Percentiles rank a stretch among this genome's conserved stretches.
phyloP scores from a whole-genome alignment of 2,888 invertebrate genomes.

The Sipha maydis region DNA sequence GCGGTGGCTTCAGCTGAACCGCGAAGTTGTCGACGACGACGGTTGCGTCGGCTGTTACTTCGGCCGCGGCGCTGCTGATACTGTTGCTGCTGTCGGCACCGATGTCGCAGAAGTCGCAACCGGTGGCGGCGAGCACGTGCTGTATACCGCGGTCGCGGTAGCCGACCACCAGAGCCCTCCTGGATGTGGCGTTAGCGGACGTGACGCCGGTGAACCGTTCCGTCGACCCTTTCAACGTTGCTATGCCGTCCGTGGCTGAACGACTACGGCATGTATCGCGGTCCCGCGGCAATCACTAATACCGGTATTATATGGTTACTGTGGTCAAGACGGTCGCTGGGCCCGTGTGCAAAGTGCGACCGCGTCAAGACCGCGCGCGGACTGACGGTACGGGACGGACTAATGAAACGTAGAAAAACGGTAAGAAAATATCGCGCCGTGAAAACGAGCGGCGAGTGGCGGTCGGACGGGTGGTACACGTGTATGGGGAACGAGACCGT shows the following conservation, averaged over 20 bases:
- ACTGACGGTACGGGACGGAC: constrained; percentile 26
- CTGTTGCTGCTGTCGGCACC: not conserved
- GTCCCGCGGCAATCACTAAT: not conserved
- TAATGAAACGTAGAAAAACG: not conserved
- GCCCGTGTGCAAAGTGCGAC: no score
- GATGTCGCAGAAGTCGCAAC: constrained; percentile 9
- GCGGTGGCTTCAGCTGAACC: not conserved
- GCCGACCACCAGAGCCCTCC: constrained; percentile 6
- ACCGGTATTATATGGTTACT: no score
- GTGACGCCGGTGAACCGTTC: constrained; percentile 36
- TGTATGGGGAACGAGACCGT: not conserved
- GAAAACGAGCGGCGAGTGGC: no score
- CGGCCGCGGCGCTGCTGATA: not conserved
- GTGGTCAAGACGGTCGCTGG: not conserved
- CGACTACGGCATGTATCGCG: constrained; percentile 9
- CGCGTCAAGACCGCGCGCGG: constrained; percentile 42
- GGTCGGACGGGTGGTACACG: no score
- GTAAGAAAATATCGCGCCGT: no score
- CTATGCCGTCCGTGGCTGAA: constrained; percentile 41
- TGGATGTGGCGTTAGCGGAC: not conserved
- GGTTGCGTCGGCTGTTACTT: not conserved
- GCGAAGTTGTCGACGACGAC: not conserved
- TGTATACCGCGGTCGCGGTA: constrained; percentile 36
- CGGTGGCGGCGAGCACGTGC: constrained; percentile 9
- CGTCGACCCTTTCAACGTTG: constrained; percentile 32